phyloP scores from a whole-genome alignment of 2,888 invertebrate species.

The Nomada goodeniana region DNA sequence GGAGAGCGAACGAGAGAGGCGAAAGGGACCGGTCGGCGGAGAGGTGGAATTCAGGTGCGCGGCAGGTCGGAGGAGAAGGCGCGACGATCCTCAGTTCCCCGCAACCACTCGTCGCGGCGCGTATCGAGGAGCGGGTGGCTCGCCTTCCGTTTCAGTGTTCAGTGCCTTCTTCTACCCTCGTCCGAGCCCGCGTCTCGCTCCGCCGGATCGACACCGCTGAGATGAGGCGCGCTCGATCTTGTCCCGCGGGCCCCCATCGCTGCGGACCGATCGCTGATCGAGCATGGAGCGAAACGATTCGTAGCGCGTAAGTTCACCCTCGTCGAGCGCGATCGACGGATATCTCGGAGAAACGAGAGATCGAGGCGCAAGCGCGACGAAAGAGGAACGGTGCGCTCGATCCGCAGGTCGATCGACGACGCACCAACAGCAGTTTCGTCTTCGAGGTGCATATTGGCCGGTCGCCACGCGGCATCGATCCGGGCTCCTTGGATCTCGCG shows the following conservation, averaged over 20 bases:
- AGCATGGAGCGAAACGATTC: not conserved
- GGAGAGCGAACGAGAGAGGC: no score
- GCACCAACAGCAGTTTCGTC: no score
- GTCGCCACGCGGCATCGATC: no score
- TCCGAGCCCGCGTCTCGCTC: not conserved
- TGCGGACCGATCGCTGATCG: not conserved
- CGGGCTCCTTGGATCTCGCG: not conserved
- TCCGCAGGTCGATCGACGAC: not conserved
- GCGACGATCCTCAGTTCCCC: constrained; percentile 76
- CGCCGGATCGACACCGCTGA: not conserved
- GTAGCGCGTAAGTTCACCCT: no score
- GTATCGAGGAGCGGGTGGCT: constrained; percentile 13
- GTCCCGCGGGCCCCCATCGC: not conserved
- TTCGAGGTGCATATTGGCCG: no score
- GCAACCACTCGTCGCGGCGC: constrained; percentile 72
- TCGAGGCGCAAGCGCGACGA: not conserved
- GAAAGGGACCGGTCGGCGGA: constrained; percentile 3
- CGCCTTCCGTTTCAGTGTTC: not conserved
- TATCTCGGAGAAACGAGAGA: not conserved
- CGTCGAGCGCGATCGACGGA: not conserved
- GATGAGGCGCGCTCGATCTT: not conserved
- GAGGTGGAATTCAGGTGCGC: constrained; percentile 49
- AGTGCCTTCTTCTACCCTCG: not conserved
- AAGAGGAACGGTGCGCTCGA: not conserved
- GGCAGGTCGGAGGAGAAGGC: constrained; percentile 64